Evolutionary conservation across 1,140 invertebrate species (phyloP).

Genomic region (Drosophila novamexicana): DNA sequence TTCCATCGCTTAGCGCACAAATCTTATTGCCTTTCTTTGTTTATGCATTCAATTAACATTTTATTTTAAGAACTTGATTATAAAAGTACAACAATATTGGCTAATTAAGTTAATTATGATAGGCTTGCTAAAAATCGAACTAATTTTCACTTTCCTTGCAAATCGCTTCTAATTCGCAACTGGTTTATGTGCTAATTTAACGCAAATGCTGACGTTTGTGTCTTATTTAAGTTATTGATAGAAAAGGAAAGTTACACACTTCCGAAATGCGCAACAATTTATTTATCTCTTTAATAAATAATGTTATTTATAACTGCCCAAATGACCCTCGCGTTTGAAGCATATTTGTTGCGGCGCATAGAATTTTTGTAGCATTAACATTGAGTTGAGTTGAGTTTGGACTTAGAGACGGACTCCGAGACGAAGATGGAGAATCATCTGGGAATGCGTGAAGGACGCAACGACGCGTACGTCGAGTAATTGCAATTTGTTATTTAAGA

Average conservation of each 20-base stretch:
- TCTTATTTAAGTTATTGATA: background rate
- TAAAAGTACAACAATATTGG: no score
- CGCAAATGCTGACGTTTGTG: background rate
- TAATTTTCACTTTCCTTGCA: background rate
- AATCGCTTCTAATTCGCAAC: conserved; percentile 3
- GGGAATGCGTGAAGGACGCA: conserved; percentile 78
- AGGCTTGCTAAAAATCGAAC: background rate
- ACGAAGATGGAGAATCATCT: conserved; percentile 44
- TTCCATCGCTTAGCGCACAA: no score
- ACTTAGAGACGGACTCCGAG: conserved; percentile 31
- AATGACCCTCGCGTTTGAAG: conserved; percentile 37
- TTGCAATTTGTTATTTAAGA: conserved; percentile 53
- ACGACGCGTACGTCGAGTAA: conserved; percentile 18
- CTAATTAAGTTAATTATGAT: conserved; percentile 1
- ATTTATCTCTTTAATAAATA: background rate
- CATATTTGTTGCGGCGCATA: conserved; percentile 27
- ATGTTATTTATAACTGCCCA: conserved; percentile 5
- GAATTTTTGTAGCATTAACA: conserved; percentile 50
- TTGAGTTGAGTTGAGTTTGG: conserved; percentile 34
- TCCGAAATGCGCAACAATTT: background rate
- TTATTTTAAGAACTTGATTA: no score
- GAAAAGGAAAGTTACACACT: background rate
- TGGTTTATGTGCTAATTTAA: conserved; percentile 1
- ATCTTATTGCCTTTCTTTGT: no score
- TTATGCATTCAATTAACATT: no score